phyloP scores from a whole-genome alignment of 2,113 vertebrate genomes.

The Neogale vison region DNA sequence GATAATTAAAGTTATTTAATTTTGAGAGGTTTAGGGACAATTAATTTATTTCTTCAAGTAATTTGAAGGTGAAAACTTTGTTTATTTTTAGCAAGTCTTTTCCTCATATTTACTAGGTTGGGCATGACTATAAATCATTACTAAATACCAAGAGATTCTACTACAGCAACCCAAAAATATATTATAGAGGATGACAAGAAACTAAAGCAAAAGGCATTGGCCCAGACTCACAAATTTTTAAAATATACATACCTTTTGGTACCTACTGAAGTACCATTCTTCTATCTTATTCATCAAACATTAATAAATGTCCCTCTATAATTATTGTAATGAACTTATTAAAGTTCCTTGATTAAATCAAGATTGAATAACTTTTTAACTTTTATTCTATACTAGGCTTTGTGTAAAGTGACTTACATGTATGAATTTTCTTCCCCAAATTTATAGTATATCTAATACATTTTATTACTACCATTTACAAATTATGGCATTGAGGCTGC shows the following conservation, averaged over 20 bases:
- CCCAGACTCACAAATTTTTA: neutral
- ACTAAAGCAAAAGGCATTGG: neutral
- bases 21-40: constrained; percentile 13
- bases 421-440: neutral
- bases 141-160: neutral
- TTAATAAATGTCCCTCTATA: neutral
- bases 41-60: constrained; percentile 48
- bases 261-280: neutral
- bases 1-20: constrained; percentile 56
- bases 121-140: neutral
- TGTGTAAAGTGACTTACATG: neutral
- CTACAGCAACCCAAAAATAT: neutral
- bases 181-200: neutral
- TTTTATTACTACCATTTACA: constrained; percentile 15
- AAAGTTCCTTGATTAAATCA: neutral
- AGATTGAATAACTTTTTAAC: neutral
- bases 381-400: neutral
- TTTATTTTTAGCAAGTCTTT: neutral
- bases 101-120: neutral
- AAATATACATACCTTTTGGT: neutral
- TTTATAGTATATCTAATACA: neutral
- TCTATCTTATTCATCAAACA: neutral
- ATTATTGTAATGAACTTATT: neutral
- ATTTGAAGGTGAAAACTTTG: neutral
- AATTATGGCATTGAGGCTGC: constrained; percentile 17